phyloP scores from a whole-genome alignment of 2,888 invertebrate genomes.

The Cerceris rybyensis region DNA sequence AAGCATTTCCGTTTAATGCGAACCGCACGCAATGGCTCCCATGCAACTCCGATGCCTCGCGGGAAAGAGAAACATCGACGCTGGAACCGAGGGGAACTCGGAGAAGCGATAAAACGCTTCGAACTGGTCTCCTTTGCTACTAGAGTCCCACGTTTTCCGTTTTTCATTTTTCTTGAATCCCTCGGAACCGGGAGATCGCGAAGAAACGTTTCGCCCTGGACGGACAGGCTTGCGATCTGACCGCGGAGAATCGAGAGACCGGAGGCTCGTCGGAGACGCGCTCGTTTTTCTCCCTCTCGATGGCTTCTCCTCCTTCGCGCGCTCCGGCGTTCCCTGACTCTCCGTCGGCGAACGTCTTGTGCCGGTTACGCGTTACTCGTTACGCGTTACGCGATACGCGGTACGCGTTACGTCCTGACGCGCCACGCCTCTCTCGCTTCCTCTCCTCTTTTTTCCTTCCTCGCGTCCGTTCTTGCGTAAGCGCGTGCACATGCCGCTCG shows the following conservation, averaged over 20 bases:
- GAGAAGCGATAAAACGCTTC: slow-evolving; percentile 3
- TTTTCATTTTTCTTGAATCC: too few species aligned
- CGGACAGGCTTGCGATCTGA: too few species aligned
- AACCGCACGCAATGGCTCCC: slow-evolving; percentile 64
- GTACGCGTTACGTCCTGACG: slow-evolving; percentile 45
- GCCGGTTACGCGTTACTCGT: slow-evolving; percentile 50
- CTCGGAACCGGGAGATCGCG: too few species aligned
- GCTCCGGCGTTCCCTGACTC: not conserved
- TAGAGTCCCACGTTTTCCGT: too few species aligned
- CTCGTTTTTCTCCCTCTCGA: too few species aligned
- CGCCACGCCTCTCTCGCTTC: slow-evolving; percentile 25
- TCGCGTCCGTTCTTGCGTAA: slow-evolving; percentile 45
- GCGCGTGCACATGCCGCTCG: slow-evolving; percentile 25
- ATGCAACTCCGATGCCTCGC: slow-evolving; percentile 35
- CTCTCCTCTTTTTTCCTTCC: slow-evolving; percentile 20
- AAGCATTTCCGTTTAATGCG: slow-evolving; percentile 72
- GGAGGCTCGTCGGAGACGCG: too few species aligned
- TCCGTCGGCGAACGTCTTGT: slow-evolving; percentile 27
- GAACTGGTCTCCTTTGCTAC: not conserved
- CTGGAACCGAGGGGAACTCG: not conserved
- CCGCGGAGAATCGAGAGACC: too few species aligned
- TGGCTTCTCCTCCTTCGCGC: not conserved
- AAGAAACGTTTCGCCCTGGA: too few species aligned
- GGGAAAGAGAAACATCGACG: not conserved
- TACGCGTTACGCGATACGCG: slow-evolving; percentile 53